A percentile compares a stretch with the other conserved stretches of the same genome.
Evolutionary conservation across 30 jellyfish, hydroid and myxozoan genomes (phyloP).

Genomic region (Turritopsis rubra): DNA sequence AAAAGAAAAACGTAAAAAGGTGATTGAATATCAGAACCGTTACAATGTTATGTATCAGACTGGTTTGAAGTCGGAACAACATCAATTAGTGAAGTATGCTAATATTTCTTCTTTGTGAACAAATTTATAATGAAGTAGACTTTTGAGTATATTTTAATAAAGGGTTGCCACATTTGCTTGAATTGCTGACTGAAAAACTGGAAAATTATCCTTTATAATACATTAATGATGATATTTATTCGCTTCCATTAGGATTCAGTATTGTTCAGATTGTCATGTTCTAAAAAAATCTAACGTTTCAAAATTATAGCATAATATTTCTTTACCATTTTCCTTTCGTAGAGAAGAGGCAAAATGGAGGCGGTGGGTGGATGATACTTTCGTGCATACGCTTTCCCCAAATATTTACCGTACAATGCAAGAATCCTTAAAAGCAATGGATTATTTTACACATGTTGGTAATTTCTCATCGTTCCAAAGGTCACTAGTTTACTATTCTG

Average conservation of each 20-base stretch:
- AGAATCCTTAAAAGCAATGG: conserved; percentile 87
- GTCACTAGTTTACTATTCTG: conserved; percentile 59
- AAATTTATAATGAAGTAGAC: too few relatives aligned
- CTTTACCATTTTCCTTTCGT: not conserved
- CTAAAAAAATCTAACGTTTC: too few relatives aligned
- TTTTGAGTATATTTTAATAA: too few relatives aligned
- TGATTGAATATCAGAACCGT: conserved; percentile 61
- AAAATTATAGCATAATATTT: too few relatives aligned
- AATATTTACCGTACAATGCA: conserved; percentile 82
- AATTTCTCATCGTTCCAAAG: conserved; percentile 72
- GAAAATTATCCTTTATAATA: too few relatives aligned
- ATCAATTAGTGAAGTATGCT: conserved; percentile 56
- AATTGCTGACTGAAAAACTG: too few relatives aligned
- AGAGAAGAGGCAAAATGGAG: conserved; percentile 94
- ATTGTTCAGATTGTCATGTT: too few relatives aligned
- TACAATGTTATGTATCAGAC: conserved; percentile 77
- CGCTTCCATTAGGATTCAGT: too few relatives aligned
- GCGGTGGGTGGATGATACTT: conserved; percentile 82
- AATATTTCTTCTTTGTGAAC: too few relatives aligned
- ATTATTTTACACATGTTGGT: conserved; percentile 81
- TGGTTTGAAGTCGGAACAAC: conserved; percentile 44
- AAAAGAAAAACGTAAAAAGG: conserved; percentile 42
- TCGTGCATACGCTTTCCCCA: conserved; percentile 90
- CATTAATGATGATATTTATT: too few relatives aligned
- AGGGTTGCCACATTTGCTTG: too few relatives aligned